Base-by-base conservation (phyloP, 2,888 invertebrate genomes). In the Lasioglossum pauxillum region DNA sequence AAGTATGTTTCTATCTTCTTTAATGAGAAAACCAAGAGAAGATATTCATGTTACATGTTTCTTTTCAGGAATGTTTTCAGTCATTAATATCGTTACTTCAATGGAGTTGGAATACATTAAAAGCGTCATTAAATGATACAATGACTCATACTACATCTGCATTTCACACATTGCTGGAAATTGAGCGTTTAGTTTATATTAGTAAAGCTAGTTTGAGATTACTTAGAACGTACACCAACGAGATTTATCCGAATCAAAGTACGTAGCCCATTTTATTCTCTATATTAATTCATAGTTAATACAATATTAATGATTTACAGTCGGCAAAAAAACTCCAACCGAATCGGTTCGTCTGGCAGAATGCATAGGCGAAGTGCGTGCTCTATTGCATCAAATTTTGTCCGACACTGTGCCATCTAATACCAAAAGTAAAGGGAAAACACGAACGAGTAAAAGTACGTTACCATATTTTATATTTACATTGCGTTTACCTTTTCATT, bases 31-130 rank as follows among this genome's bases (percentile, higher is more conserved):
- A 80, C 57, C 46, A 8, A 27, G 44, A 14, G 19, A 41, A 57
- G 41, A 35, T 31, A 64, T 41, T 75, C 12, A 69, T 38, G 75
- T 38, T 74, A 8, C 73, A 86, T 5, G 38, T 84, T 10, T 64
- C 31, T 44, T 90, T 89, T 53, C 83, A 95, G 94, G 97, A 97
- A 80, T 98, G 98, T 93, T 98, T 99, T 93, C 98, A 98, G 93
- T 98, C 98, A 38, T 96, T 99, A 41, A 97, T 98, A 86, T 97
- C 97, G 0, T 95, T 99, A 41, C 96, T 99, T n/a, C 97, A 98
- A 91, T 99, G 98, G 98, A 98, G 98, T 83, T 99, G 99, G 99
- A 97, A 97, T 84, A 97, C 98, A 0, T 98, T 98, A 91, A 98
- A 98, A 94, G 96, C 96, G 49, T 97, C 97, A 78, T 95, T 97